Conservation (phyloP, 2,888 invertebrate genomes). For the Eulithis prunata region DNA sequence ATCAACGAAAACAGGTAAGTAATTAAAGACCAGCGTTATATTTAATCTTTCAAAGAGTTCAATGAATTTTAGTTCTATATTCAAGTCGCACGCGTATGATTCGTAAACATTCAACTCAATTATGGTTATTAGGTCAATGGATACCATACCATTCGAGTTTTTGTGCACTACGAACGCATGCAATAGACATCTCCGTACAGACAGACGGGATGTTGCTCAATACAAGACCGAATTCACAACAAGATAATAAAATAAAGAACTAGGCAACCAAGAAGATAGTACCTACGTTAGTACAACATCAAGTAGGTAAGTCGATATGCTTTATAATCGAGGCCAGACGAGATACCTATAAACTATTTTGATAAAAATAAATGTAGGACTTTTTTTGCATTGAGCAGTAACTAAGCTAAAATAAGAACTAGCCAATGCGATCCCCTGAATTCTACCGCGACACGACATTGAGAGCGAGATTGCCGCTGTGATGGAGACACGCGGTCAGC, state of each 20-base stretch:
- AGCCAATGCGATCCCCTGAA: slow-evolving; percentile 25
- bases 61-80: slow-evolving; percentile 20
- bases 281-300: background rate
- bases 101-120: slow-evolving; percentile 30
- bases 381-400: slow-evolving; percentile 23
- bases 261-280: background rate
- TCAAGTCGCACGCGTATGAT: slow-evolving; percentile 17
- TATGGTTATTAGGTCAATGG: slow-evolving; percentile 37
- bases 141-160: slow-evolving; percentile 53
- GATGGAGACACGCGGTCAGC: slow-evolving; percentile 55
- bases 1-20: background rate
- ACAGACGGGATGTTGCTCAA: slow-evolving; percentile 56
- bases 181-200: slow-evolving; percentile 41
- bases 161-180: slow-evolving; percentile 50
- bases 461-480: slow-evolving; percentile 35
- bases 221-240: slow-evolving; percentile 43
- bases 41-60: slow-evolving; percentile 7
- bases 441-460: slow-evolving; percentile 28
- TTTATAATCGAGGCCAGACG: slow-evolving; percentile 28
- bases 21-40: background rate
- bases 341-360: slow-evolving; percentile 19
- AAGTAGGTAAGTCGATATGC: slow-evolving; percentile 1
- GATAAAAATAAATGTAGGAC: slow-evolving; percentile 16
- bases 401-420: slow-evolving; percentile 27
- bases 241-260: slow-evolving; percentile 38